A percentile compares a stretch with the other conserved stretches of the same genome.
Conservation (phyloP, 2,888 invertebrate genomes). For the Petrophora chlorosata region DNA sequence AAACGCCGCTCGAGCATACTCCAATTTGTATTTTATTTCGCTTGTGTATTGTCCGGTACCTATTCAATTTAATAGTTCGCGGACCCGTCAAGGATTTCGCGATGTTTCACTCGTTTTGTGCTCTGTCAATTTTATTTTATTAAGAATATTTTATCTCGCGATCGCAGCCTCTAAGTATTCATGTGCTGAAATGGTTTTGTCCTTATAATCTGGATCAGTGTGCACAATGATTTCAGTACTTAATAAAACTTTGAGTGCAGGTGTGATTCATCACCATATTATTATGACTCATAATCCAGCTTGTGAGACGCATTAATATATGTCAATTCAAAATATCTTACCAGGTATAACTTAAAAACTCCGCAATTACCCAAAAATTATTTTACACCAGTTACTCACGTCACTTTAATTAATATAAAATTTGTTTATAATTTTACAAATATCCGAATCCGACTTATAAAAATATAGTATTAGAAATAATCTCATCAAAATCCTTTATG, state of each 20-base stretch:
- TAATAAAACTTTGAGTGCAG: background rate
- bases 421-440: no score
- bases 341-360: no score
- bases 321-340: no score
- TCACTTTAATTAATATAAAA: no score
- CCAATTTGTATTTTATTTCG: slow-evolving; percentile 42
- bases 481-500: no score
- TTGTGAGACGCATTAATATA: no score
- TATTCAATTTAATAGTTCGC: slow-evolving; percentile 50
- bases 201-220: slow-evolving; percentile 4
- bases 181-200: background rate
- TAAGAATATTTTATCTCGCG: slow-evolving; percentile 32
- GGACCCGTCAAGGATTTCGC: slow-evolving; percentile 30
- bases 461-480: no score
- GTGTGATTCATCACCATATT: background rate
- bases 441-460: no score
- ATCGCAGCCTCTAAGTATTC: background rate
- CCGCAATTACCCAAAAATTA: no score
- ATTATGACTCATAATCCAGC: background rate
- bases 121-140: slow-evolving; percentile 42
- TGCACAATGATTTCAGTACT: background rate
- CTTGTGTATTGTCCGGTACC: slow-evolving; percentile 46
- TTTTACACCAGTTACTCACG: no score
- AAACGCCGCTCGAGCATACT: slow-evolving; percentile 38
- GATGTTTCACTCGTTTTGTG: slow-evolving; percentile 39